Base-by-base conservation (phyloP, 2,888 invertebrate species). In the Gasteruption jaculator region DNA sequence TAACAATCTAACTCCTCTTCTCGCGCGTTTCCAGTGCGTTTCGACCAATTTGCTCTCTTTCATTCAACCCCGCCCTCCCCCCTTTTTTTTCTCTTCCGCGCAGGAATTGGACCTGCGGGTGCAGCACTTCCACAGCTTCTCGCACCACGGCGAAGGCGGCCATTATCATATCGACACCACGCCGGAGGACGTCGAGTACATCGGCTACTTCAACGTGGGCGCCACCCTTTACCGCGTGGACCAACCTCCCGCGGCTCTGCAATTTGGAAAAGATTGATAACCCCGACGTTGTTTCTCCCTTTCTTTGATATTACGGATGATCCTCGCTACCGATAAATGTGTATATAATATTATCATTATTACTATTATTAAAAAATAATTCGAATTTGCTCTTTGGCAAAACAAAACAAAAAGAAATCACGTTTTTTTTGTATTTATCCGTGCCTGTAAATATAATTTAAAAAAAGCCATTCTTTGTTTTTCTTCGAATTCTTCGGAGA, bases 111-210 rank as follows among this genome's bases (percentile, higher is more conserved):
- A 94, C 74, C 78, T 97, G 49, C 80, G 96, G 56, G 81, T 92
- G 49, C 95, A 96, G 72, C 97, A 97, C 74, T 96, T 96, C 71
- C 97, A 97, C 73, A 91, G 91, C 65, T 91, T 87, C 71, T 85
- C 87, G 53, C 73, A 79, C 61, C 83, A 84, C 67, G 86, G 85
- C 43, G 84, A 86, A 74, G 92, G 89, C 52, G 96, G 96, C 1
- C 97, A 99, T 76, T 99, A 97, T 75, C 97, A 99, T 74, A 85
- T 85, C 68, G 97, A 99, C 74, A 87, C 86, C 6, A 91, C 92
- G 20, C 95, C 97, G 0, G 84, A 83, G 6, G 76, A 68, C n/a
- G 92, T 81, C 7, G 85, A 88, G 65, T 95, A 99, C 74, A 79
- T 89, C 61, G 96, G 88, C 0, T 96, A 91, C 74, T 91, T 96